Percentiles rank a stretch among this genome's conserved stretches.
phyloP scores from a whole-genome alignment of 2,888 invertebrate genomes.

The Lochmaea capreae region DNA sequence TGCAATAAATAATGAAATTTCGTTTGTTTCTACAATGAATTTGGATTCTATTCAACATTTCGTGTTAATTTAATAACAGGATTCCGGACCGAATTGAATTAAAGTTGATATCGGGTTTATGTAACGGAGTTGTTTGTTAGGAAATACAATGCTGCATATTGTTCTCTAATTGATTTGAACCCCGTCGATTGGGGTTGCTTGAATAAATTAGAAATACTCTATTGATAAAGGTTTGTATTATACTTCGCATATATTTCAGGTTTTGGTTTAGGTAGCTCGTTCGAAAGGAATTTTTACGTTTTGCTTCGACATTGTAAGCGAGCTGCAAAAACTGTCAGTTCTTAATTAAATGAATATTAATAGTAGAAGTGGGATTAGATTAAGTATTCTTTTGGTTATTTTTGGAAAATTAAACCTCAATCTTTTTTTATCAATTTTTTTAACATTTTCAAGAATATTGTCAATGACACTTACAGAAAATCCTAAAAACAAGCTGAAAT shows the following conservation, averaged over 20 bases:
- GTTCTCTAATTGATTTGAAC: constrained; percentile 38
- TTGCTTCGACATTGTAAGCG: too few relatives aligned
- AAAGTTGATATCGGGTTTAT: constrained; percentile 31
- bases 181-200: constrained; percentile 31
- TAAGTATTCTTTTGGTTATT: too few relatives aligned
- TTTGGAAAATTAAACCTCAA: too few relatives aligned
- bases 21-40: constrained; percentile 6
- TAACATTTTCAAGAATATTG: too few relatives aligned
- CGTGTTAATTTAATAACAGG: constrained; percentile 18
- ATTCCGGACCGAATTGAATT: constrained; percentile 24
- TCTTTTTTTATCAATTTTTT: too few relatives aligned
- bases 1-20: constrained; percentile 1
- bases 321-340: too few relatives aligned
- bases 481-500: too few relatives aligned
- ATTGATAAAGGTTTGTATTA: constrained; percentile 14
- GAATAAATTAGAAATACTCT: constrained; percentile 27
- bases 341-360: too few relatives aligned
- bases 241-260: neutral
- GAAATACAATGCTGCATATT: constrained; percentile 36
- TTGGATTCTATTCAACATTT: constrained; percentile 10
- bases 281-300: neutral
- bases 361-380: too few relatives aligned
- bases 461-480: too few relatives aligned
- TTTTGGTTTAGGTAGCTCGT: neutral
- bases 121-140: constrained; percentile 32